Evolutionary conservation across 2,797 vertebrate species (phyloP).

Genomic region (Microctenopoma lineatum): DNA sequence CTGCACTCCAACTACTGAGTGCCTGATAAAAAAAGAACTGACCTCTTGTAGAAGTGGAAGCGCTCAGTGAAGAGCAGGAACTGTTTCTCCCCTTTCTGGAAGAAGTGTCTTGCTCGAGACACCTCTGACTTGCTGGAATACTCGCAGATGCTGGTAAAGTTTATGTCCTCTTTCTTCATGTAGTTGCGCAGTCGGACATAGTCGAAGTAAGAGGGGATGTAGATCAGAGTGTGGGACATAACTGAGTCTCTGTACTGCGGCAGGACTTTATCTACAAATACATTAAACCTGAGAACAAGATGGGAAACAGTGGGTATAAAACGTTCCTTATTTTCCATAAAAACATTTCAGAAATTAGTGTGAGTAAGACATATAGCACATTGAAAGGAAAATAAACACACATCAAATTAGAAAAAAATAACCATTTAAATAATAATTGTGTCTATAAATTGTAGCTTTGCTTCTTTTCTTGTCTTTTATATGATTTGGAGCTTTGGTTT

Average conservation of each 20-base stretch:
- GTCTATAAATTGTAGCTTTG: no score
- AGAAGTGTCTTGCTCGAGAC: slow-evolving; percentile 90
- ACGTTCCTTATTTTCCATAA: background rate
- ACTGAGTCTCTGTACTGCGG: slow-evolving; percentile 94
- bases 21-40: slow-evolving; percentile 20
- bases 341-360: no score
- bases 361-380: no score
- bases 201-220: slow-evolving; percentile 95
- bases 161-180: slow-evolving; percentile 93
- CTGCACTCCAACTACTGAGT: background rate
- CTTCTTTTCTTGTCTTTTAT: no score
- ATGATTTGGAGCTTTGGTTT: no score
- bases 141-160: slow-evolving; percentile 90
- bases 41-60: slow-evolving; percentile 99
- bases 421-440: no score
- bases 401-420: no score
- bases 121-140: slow-evolving; percentile 88
- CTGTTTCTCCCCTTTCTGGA: slow-evolving; percentile 90
- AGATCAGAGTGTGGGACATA: slow-evolving; percentile 96
- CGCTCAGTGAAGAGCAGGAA: slow-evolving; percentile 95
- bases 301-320: slow-evolving; percentile 9
- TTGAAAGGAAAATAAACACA: no score
- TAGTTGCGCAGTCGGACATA: slow-evolving; percentile 94
- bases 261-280: slow-evolving; percentile 91
- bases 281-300: slow-evolving; percentile 87